phyloP scores from a whole-genome alignment of 2,113 vertebrate species.

The Ascaphus truei region DNA sequence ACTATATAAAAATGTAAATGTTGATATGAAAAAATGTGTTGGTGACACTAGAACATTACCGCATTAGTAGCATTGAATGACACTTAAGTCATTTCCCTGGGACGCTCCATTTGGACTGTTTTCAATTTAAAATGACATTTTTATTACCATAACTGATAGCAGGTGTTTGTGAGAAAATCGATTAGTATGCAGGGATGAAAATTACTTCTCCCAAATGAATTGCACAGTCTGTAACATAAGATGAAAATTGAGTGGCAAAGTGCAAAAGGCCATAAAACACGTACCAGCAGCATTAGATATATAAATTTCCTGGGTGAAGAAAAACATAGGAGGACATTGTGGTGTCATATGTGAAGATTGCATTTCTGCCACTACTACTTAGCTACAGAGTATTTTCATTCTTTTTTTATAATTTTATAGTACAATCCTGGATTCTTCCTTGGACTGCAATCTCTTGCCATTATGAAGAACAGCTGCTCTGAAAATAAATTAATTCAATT shows the following conservation, averaged over 20 bases:
- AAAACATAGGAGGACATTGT: conserved; percentile 50
- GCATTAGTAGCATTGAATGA: conserved; percentile 70
- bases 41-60: conserved; percentile 60
- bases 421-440: conserved; percentile 36
- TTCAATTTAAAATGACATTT: conserved; percentile 77
- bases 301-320: conserved; percentile 57
- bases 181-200: conserved; percentile 79
- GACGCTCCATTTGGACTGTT: conserved; percentile 72
- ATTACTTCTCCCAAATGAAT: conserved; percentile 78
- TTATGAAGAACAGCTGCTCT: conserved; percentile 43
- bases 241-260: conserved; percentile 66
- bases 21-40: conserved; percentile 51
- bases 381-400: conserved; percentile 24
- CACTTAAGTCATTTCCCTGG: conserved; percentile 76
- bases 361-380: conserved; percentile 29
- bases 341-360: conserved; percentile 44
- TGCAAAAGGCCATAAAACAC: conserved; percentile 61
- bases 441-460: conserved; percentile 44
- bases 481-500: conserved; percentile 46
- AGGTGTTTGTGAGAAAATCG: conserved; percentile 77
- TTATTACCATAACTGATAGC: conserved; percentile 81
- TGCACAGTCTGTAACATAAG: conserved; percentile 69
- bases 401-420: conserved; percentile 42
- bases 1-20: conserved; percentile 58
- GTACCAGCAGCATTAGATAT: conserved; percentile 58